Percentiles rank a stretch among this genome's conserved stretches.
These are phyloP conservation scores for Onychomys arenicola DNA, from an alignment of 2,797 vertebrate genomes.

Conservation along the genomic window DNA sequence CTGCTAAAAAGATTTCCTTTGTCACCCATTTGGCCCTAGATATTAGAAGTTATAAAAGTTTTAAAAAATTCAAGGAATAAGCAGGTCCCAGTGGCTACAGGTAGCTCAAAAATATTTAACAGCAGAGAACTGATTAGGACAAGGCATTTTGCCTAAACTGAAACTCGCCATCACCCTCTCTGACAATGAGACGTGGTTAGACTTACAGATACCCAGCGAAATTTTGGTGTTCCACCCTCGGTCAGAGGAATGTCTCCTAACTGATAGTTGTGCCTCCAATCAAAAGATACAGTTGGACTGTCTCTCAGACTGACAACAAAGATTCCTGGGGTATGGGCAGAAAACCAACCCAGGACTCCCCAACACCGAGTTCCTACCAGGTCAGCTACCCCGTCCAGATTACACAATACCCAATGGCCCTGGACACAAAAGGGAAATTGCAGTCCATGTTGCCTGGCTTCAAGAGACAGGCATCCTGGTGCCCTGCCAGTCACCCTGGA, in stretches of 20 bases:
- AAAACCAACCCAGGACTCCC: neutral
- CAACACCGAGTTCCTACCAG: neutral
- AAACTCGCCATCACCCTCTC: neutral
- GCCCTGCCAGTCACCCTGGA: neutral
- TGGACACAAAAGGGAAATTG: neutral
- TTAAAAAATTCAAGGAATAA: neutral
- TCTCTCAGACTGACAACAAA: neutral
- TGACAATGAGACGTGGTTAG: neutral
- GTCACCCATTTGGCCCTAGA: neutral
- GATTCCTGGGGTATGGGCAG: neutral
- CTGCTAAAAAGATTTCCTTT: neutral
- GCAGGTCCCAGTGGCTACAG: neutral
- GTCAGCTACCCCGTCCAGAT: neutral
- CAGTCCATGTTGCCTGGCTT: neutral
- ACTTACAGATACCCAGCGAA: neutral
- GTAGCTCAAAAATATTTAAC: neutral
- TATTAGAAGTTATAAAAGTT: neutral
- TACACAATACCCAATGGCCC: neutral
- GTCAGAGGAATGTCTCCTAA: neutral
- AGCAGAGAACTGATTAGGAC: neutral
- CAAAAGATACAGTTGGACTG: neutral
- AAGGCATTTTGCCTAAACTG: neutral
- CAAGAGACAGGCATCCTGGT: neutral
- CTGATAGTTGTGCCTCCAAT: neutral
- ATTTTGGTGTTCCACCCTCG: neutral